phyloP scores from a whole-genome alignment of 2,797 vertebrate species.

The Balearica regulorum region DNA sequence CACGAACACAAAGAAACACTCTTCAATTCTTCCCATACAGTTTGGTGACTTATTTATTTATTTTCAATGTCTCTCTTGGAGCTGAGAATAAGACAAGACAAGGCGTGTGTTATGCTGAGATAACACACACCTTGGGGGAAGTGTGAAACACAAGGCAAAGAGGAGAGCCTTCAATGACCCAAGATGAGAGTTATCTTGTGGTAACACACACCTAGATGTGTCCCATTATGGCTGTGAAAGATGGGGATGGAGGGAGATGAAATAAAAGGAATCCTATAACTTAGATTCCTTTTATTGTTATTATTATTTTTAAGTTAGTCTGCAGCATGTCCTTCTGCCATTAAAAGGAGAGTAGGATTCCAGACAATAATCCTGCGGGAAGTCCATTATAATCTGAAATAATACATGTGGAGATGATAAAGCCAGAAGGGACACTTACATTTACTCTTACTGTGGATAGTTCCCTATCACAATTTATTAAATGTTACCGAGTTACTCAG shows the following conservation, averaged over 20 bases:
- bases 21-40: slow-evolving; percentile 22
- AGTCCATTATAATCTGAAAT: slow-evolving; percentile 13
- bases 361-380: slow-evolving; percentile 16
- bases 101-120: slow-evolving; percentile 39
- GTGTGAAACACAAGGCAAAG: slow-evolving; percentile 23
- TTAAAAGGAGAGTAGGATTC: not conserved
- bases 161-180: slow-evolving; percentile 3
- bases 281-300: slow-evolving; percentile 5
- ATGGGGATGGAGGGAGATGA: not conserved
- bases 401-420: not conserved
- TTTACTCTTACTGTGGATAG: not conserved
- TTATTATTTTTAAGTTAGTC: slow-evolving; percentile 47
- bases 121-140: slow-evolving; percentile 53
- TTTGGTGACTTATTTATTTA: slow-evolving; percentile 19
- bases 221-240: slow-evolving; percentile 2
- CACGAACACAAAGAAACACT: not conserved
- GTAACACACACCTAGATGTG: slow-evolving; percentile 39
- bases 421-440: slow-evolving; percentile 12
- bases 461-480: not conserved
- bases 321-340: not conserved
- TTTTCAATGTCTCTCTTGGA: slow-evolving; percentile 14
- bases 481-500: not conserved
- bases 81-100: slow-evolving; percentile 38
- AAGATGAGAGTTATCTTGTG: slow-evolving; percentile 55
- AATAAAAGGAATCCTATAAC: slow-evolving; percentile 1